Evolutionary conservation across 2,888 invertebrate genomes (phyloP).

Genomic region (Tryphoninae sp.): DNA sequence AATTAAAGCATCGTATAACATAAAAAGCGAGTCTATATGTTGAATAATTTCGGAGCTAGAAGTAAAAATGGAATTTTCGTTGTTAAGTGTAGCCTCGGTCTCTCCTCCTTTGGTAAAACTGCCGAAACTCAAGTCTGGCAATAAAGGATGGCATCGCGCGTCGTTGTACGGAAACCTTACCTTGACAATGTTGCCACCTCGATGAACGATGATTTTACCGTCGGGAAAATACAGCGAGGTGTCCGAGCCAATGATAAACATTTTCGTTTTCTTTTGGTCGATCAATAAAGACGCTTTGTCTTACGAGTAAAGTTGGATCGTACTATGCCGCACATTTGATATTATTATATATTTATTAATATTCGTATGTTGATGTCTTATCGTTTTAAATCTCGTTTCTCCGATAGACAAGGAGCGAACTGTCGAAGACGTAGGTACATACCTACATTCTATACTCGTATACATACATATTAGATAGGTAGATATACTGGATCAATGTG

Average conservation of each 20-base stretch:
- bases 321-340: not conserved
- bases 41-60: too few species aligned
- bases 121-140: not conserved
- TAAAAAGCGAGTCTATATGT: too few species aligned
- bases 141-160: slow-evolving; percentile 6
- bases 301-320: not conserved
- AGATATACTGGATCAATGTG: too few species aligned
- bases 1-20: too few species aligned
- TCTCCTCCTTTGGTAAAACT: too few species aligned
- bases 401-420: too few species aligned
- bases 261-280: slow-evolving; percentile 40
- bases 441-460: too few species aligned
- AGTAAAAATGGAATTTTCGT: too few species aligned
- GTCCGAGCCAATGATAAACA: slow-evolving; percentile 60
- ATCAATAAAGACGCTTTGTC: slow-evolving; percentile 15
- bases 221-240: slow-evolving; percentile 57
- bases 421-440: too few species aligned
- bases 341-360: not conserved
- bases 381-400: not conserved
- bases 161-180: slow-evolving; percentile 52
- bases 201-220: slow-evolving; percentile 64
- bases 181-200: slow-evolving; percentile 68
- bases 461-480: too few species aligned
- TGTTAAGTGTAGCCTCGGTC: too few species aligned
- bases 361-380: not conserved